Conservation (phyloP, 2,113 vertebrate genomes). For the Microcebus tavaratra region DNA sequence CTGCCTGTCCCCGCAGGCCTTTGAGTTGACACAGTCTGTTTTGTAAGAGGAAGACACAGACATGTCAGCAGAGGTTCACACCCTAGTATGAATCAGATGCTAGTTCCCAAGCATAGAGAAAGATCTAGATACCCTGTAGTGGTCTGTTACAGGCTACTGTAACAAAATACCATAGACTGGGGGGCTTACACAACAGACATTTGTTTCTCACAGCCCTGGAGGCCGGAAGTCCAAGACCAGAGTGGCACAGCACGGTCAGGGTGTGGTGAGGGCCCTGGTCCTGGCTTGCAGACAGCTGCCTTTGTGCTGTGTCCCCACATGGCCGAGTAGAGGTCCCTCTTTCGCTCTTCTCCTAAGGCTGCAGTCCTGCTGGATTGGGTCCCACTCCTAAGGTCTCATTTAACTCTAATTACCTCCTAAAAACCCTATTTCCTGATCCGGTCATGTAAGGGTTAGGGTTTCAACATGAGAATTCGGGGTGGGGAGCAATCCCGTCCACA, state of each 20-base stretch:
- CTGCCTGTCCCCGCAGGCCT: not conserved
- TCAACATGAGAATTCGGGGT: accelerated
- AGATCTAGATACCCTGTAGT: not conserved
- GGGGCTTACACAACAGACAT: not conserved
- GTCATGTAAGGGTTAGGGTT: not conserved
- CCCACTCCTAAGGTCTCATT: not conserved
- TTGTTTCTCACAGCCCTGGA: not conserved
- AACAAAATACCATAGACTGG: not conserved
- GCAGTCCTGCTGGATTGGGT: not conserved
- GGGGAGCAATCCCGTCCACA: not conserved
- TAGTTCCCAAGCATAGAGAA: not conserved
- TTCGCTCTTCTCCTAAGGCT: not conserved
- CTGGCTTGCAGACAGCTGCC: not conserved
- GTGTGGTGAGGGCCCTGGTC: not conserved
- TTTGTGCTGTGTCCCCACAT: not conserved
- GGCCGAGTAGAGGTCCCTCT: not conserved
- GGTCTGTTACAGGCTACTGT: not conserved
- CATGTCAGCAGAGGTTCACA: not conserved
- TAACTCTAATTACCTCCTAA: not conserved
- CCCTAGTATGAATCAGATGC: not conserved
- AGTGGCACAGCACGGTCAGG: not conserved
- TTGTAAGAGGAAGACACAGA: not conserved
- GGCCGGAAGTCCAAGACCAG: not conserved
- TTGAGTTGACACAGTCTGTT: accelerated
- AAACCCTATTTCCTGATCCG: not conserved